A percentile compares a stretch with the other conserved stretches of the same genome.
These are phyloP conservation scores for Volucella inflata DNA, from an alignment of 2,888 invertebrate genomes.

Conservation along the genomic window DNA sequence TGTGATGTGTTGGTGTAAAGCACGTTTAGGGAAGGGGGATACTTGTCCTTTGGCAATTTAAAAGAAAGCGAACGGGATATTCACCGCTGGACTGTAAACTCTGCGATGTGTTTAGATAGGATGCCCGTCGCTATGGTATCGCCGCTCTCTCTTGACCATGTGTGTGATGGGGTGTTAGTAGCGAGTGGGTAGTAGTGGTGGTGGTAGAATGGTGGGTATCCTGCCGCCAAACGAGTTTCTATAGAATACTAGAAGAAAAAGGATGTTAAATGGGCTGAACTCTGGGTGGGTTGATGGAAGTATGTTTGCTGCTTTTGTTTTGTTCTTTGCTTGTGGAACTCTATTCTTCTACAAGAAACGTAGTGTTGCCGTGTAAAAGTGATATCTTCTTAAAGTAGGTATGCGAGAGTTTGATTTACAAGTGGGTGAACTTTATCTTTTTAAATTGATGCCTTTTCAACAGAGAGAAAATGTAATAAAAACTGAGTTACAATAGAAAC, in stretches of 20 bases:
- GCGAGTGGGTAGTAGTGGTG: conserved; percentile 5
- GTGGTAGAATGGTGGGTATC: conserved; percentile 6
- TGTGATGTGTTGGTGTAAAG: conserved; percentile 30
- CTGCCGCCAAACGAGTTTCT: conserved; percentile 27
- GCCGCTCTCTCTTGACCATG: conserved; percentile 61
- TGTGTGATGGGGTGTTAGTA: conserved; percentile 11
- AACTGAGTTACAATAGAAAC: too few relatives aligned
- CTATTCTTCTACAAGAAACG: conserved; percentile 8
- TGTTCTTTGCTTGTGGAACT: conserved; percentile 6
- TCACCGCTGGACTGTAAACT: conserved; percentile 67
- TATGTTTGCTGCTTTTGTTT: conserved; percentile 37
- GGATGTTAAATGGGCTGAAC: conserved; percentile 25
- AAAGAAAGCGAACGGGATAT: conserved; percentile 71
- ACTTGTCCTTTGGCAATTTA: conserved; percentile 75
- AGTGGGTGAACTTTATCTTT: too few relatives aligned
- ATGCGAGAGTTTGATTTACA: too few relatives aligned
- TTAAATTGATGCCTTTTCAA: too few relatives aligned
- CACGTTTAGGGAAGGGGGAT: conserved; percentile 47
- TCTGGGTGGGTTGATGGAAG: conserved; percentile 1
- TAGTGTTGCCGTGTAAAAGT: conserved; percentile 17
- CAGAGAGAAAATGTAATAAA: too few relatives aligned
- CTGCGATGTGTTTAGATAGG: conserved; percentile 68
- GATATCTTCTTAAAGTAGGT: neutral
- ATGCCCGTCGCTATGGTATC: conserved; percentile 36
- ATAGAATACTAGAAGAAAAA: conserved; percentile 21